phyloP scores from a whole-genome alignment of 1,140 invertebrate genomes.

The Danaus melanippus region DNA sequence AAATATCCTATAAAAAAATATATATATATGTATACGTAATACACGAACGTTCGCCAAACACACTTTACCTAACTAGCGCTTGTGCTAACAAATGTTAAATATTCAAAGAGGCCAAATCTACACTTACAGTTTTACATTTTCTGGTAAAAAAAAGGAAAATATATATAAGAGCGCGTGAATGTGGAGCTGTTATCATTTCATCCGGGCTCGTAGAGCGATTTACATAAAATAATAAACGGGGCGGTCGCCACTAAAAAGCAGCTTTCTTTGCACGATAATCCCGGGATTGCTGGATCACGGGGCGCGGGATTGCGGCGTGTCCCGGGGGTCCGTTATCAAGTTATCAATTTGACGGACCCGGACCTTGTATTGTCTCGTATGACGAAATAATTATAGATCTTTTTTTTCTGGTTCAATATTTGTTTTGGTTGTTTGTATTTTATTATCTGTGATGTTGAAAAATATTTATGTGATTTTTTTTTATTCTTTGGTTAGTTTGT shows the following conservation, averaged over 20 bases:
- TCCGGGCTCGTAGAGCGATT: constrained; percentile 42
- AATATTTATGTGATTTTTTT: too few relatives aligned
- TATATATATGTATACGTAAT: too few relatives aligned
- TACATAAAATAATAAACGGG: constrained; percentile 61
- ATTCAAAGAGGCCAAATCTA: constrained; percentile 8
- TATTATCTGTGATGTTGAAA: too few relatives aligned
- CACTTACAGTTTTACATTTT: constrained; percentile 12
- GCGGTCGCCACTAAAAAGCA: constrained; percentile 34
- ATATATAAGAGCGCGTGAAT: constrained; percentile 10
- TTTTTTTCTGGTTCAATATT: too few relatives aligned
- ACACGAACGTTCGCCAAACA: too few relatives aligned
- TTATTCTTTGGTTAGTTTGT: too few relatives aligned
- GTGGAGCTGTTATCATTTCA: constrained; percentile 47
- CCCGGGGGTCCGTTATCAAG: constrained; percentile 45
- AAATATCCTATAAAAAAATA: too few relatives aligned
- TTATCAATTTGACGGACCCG: constrained; percentile 46
- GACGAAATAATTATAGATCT: too few relatives aligned
- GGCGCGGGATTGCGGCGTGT: constrained; percentile 21
- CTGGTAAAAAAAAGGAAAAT: constrained; percentile 7
- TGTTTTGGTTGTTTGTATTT: too few relatives aligned
- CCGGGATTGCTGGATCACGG: constrained; percentile 22
- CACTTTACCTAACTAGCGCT: too few relatives aligned
- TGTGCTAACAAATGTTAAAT: too few relatives aligned
- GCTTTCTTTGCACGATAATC: constrained; percentile 42
- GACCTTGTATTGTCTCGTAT: constrained; percentile 13